Base-by-base conservation (phyloP, 2,797 vertebrate species). In the Malacoctenus gilli region DNA sequence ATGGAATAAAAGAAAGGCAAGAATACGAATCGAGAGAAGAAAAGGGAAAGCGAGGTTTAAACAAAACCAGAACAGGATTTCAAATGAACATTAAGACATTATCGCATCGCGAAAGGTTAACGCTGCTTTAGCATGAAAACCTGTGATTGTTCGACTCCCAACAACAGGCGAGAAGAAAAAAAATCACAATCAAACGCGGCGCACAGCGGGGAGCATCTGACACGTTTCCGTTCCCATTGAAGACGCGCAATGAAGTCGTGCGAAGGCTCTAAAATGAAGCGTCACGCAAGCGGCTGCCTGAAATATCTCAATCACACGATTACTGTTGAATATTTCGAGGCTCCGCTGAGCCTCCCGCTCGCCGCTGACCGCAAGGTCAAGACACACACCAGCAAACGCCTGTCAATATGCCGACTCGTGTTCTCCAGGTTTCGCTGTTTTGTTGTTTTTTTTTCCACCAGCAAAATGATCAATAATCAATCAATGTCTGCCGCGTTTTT, bases 321-420 rank as follows among this genome's bases (percentile, higher is more conserved):
- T 5, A 8, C 20, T 39, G 25, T 28, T 28, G 25, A 14, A 14
- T 35, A 28, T 67, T 38, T 12, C n/a, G 3, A 53, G 46, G n/a
- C 63, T 69, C 31, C 54, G 40, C 46, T 68, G 53, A 53, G 37
- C 59, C 59, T 59, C 41, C n/a, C 43, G 46, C 43, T 65, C 55
- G n/a, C 9, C 52, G 32, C 22, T 48, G 37, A 49, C 59, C 39
- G 25, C 47, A 52, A 71, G 70, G 65, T 75, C 58, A 59, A 54
- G 53, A 15, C 15, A 55, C 53, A 41, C 57, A 53, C 53, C 65
- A 59, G 69, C 59, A 77, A 6, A 14, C 5, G 2, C 5, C 9
- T 54, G 73, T 72, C 58, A 25, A 67, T 67, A 56, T 25, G 13
- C n/a, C n/a, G n/a, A n/a, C n/a, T n/a, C n/a, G n/a, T n/a, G n/a